These are phyloP conservation scores for Centrocercus urophasianus DNA, from an alignment of 2,113 vertebrate species.

Conservation along the genomic window DNA sequence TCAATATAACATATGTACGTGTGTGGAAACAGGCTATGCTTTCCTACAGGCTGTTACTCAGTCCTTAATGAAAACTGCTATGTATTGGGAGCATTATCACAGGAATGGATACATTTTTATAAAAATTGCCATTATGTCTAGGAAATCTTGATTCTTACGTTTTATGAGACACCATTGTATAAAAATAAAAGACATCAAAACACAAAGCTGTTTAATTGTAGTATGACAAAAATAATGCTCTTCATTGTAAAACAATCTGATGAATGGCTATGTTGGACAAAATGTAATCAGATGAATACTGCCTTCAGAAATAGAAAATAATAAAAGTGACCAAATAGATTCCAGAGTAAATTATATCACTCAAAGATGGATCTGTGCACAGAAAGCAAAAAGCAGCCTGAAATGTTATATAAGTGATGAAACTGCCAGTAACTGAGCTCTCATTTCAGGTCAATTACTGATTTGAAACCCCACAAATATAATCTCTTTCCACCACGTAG, in stretches of 20 bases:
- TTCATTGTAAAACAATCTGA: background rate
- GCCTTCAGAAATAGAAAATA: background rate
- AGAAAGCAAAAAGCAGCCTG: background rate
- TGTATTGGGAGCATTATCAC: background rate
- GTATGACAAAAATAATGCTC: background rate
- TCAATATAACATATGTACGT: background rate
- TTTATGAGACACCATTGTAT: background rate
- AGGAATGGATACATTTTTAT: background rate
- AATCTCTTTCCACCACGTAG: accelerated
- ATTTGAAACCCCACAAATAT: background rate
- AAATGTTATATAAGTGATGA: background rate
- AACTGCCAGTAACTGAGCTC: background rate
- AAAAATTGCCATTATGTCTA: background rate
- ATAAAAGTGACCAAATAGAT: background rate
- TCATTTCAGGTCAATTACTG: background rate
- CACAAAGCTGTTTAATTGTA: background rate
- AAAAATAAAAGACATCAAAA: background rate
- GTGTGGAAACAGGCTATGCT: background rate
- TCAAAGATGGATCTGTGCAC: background rate
- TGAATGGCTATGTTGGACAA: background rate
- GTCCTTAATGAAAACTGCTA: background rate
- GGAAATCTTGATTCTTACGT: background rate
- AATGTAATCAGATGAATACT: background rate
- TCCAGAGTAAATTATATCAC: background rate
- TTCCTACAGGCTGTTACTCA: background rate